Evolutionary conservation across 2,888 invertebrate genomes (phyloP).

Genomic region (Meloe dianella): DNA sequence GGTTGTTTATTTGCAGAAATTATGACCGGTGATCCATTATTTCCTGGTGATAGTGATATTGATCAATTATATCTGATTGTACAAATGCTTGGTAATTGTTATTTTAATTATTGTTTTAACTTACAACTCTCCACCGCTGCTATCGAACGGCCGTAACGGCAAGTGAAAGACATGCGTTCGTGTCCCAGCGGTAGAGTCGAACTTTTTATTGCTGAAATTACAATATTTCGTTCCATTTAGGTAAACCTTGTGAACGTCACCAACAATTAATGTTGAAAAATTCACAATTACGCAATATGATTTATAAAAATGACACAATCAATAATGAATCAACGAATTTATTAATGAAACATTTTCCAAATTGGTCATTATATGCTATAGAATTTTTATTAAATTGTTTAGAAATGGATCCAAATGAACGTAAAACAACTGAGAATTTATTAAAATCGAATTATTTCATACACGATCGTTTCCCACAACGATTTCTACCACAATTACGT

Average conservation of each 20-base stretch:
- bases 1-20: conserved; percentile 86
- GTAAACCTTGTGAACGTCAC: conserved; percentile 61
- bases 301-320: conserved; percentile 47
- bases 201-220: no score
- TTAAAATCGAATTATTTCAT: conserved; percentile 71
- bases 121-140: no score
- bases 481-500: conserved; percentile 70
- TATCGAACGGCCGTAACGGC: no score
- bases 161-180: no score
- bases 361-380: conserved; percentile 58
- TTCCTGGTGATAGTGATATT: conserved; percentile 89
- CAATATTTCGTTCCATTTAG: conserved; percentile 43
- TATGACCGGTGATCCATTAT: conserved; percentile 84
- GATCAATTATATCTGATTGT: conserved; percentile 86
- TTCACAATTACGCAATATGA: conserved; percentile 58
- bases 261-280: conserved; percentile 60
- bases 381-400: conserved; percentile 62
- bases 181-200: no score
- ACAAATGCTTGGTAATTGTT: conserved; percentile 71
- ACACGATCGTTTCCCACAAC: conserved; percentile 70
- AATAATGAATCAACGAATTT: conserved; percentile 45
- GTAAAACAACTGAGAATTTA: conserved; percentile 69
- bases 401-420: conserved; percentile 69
- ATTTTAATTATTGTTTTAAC: conserved; percentile 5
- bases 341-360: conserved; percentile 55